A percentile compares a stretch with the other conserved stretches of the same genome.
Conservation (phyloP, 2,888 invertebrate species). For the Caenorhabditis auriculariae region DNA sequence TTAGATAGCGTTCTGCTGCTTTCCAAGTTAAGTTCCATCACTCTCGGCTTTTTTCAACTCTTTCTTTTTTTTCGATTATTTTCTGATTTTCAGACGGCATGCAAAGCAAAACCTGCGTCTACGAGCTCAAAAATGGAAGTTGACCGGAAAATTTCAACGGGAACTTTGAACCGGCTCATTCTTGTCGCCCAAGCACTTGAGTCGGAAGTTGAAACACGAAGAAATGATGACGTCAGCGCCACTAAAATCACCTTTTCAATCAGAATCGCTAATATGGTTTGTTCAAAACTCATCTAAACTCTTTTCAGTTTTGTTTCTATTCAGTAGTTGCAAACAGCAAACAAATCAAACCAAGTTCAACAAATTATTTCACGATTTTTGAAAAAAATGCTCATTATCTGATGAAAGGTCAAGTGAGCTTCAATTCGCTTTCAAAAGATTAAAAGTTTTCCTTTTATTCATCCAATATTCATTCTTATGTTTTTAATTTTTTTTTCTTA, state of each 20-base stretch:
- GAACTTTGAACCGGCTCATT: conserved; percentile 59
- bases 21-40: neutral
- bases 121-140: conserved; percentile 9
- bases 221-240: conserved; percentile 54
- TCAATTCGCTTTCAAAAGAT: neutral
- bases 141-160: conserved; percentile 56
- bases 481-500: conserved; percentile 9
- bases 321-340: too few relatives aligned
- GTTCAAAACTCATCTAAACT: conserved; percentile 3
- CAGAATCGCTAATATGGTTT: conserved; percentile 58
- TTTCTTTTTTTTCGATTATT: neutral
- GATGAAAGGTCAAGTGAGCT: neutral
- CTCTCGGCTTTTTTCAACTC: neutral
- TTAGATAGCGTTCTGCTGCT: too few relatives aligned
- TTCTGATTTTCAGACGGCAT: conserved; percentile 21
- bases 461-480: neutral
- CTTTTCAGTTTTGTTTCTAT: neutral
- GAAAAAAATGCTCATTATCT: too few relatives aligned
- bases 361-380: too few relatives aligned
- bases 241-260: conserved; percentile 56
- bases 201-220: conserved; percentile 54
- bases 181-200: conserved; percentile 60
- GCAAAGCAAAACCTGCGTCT: conserved; percentile 9
- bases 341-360: too few relatives aligned
- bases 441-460: neutral